These are phyloP conservation scores for Gerris lacustris DNA, from an alignment of 2,888 invertebrate species.

Conservation along the genomic window DNA sequence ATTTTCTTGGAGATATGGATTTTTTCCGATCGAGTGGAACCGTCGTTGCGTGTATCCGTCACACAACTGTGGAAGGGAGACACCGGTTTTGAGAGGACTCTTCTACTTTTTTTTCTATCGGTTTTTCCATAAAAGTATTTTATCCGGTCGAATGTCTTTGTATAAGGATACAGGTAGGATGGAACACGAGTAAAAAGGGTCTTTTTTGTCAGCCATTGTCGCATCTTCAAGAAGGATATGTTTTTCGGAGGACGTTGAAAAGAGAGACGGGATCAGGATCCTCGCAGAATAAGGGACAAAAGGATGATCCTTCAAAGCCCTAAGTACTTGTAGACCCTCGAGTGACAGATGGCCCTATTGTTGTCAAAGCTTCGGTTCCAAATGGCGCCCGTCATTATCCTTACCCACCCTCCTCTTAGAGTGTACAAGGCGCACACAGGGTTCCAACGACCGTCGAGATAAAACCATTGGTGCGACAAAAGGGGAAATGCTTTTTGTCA, in stretches of 20 bases:
- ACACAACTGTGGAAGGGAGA: background rate
- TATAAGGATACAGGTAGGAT: background rate
- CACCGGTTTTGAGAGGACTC: background rate
- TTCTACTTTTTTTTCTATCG: too few species aligned
- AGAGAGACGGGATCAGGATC: too few species aligned
- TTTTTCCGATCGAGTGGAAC: background rate
- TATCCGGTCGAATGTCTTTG: constrained; percentile 1
- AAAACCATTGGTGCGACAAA: background rate
- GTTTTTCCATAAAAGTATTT: background rate
- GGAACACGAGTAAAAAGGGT: background rate
- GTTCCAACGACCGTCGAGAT: too few species aligned
- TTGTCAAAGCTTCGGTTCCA: background rate
- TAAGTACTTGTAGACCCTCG: background rate
- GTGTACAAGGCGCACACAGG: too few species aligned
- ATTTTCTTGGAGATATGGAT: background rate
- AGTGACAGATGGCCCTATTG: constrained; percentile 3
- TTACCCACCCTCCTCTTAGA: background rate
- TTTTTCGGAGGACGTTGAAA: background rate
- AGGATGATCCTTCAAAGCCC: background rate
- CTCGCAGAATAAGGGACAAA: background rate
- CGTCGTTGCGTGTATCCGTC: constrained; percentile 1
- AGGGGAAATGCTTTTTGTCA: background rate
- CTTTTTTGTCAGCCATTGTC: background rate
- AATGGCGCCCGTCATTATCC: constrained; percentile 2
- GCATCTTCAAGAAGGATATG: background rate